phyloP scores from a whole-genome alignment of 2,113 vertebrate species.

The Synodontis membranacea region DNA sequence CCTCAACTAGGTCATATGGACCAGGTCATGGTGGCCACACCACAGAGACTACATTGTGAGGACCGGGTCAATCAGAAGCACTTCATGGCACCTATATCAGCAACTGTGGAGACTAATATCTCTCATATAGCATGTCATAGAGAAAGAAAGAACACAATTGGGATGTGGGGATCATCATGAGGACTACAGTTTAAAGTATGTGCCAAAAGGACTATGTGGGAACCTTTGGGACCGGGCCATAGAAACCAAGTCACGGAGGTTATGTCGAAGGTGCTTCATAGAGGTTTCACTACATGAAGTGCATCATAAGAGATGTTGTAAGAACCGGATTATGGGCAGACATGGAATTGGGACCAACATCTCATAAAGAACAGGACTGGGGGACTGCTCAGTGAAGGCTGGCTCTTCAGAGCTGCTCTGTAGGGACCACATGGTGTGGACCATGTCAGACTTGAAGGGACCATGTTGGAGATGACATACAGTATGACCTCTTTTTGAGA shows the following conservation, averaged over 20 bases:
- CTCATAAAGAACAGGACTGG: not conserved
- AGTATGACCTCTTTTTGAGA: not conserved
- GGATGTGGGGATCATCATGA: not conserved
- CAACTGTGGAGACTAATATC: not conserved
- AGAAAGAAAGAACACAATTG: not conserved
- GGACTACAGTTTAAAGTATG: not conserved
- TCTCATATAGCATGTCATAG: not conserved
- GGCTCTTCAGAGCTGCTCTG: not conserved
- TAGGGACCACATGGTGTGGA: not conserved
- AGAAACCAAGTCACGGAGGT: not conserved
- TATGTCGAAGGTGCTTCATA: not conserved
- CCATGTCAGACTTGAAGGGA: not conserved
- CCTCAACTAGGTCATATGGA: not conserved
- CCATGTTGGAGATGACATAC: not conserved
- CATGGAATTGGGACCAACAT: not conserved
- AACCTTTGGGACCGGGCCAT: not conserved
- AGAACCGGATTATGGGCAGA: not conserved
- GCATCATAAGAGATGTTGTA: not conserved
- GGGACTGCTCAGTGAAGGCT: not conserved
- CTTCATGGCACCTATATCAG: not conserved
- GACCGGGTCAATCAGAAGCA: not conserved
- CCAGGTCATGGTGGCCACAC: not conserved
- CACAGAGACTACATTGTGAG: constrained; percentile 4
- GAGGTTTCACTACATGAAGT: not conserved
- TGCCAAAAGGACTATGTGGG: not conserved